phyloP scores from a whole-genome alignment of 2,888 invertebrate genomes.

The Perithous albicinctus region DNA sequence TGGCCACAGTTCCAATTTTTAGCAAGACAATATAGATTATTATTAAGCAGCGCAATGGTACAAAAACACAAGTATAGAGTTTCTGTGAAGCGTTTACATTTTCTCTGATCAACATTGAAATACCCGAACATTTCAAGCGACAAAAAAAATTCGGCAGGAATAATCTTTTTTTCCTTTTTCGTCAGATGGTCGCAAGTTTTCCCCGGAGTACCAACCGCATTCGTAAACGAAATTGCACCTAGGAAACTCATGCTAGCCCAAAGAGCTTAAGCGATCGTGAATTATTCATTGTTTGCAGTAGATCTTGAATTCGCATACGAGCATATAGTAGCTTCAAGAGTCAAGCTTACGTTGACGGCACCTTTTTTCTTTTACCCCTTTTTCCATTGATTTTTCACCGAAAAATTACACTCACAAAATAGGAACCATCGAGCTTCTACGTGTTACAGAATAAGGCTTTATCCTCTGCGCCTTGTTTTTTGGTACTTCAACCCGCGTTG shows the following conservation, averaged over 20 bases:
- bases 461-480: conserved; percentile 36
- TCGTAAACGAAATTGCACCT: conserved; percentile 15
- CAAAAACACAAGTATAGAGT: too few species aligned
- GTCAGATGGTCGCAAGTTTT: background rate
- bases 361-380: background rate
- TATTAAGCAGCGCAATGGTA: too few species aligned
- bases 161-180: background rate
- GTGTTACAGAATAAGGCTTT: conserved; percentile 16
- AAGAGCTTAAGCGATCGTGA: conserved; percentile 54
- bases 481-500: background rate
- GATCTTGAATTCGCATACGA: conserved; percentile 62
- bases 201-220: background rate
- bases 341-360: background rate
- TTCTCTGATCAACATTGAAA: too few species aligned
- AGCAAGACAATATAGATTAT: too few species aligned
- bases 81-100: too few species aligned
- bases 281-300: conserved; percentile 69
- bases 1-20: too few species aligned
- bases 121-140: too few species aligned
- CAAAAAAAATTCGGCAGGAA: too few species aligned
- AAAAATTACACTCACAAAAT: conserved; percentile 13
- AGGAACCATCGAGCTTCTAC: background rate
- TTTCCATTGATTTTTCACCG: background rate
- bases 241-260: conserved; percentile 9
- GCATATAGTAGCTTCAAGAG: conserved; percentile 17